phyloP scores from a whole-genome alignment of 37 sponge, comb jelly and placozoan species.

The Haliclona indistincta region DNA sequence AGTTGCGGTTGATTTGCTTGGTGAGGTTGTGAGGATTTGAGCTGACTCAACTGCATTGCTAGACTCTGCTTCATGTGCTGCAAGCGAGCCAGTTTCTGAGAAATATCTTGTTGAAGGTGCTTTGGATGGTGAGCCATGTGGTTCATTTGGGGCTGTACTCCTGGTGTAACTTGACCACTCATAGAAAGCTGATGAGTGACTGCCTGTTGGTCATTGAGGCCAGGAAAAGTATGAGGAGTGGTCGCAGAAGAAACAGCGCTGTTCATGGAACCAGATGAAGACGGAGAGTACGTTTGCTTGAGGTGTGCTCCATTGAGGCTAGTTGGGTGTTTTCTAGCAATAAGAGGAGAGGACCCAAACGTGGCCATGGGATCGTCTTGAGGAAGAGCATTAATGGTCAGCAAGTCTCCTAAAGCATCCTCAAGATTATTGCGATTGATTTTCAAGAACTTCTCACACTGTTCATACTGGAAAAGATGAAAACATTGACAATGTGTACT shows the following conservation, averaged over 20 bases:
- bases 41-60: slow-evolving; percentile 26
- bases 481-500: not conserved
- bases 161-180: not conserved
- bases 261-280: too few species aligned
- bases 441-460: slow-evolving; percentile 37
- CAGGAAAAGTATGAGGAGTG: too few species aligned
- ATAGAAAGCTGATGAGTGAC: too few species aligned
- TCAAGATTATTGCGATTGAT: slow-evolving; percentile 45
- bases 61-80: slow-evolving; percentile 31
- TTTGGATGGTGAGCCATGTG: too few species aligned
- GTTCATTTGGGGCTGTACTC: not conserved
- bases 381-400: slow-evolving; percentile 9
- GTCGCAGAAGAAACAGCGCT: too few species aligned
- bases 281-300: too few species aligned
- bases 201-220: too few species aligned
- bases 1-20: slow-evolving; percentile 23
- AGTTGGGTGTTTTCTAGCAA: too few species aligned
- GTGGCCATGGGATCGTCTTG: slow-evolving; percentile 7
- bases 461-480: not conserved
- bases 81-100: slow-evolving; percentile 34
- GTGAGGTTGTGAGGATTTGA: not conserved
- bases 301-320: too few species aligned
- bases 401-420: slow-evolving; percentile 42
- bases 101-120: slow-evolving; percentile 36
- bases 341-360: too few species aligned